Percentiles rank a stretch among this genome's conserved stretches.
Evolutionary conservation across 2,113 vertebrate genomes (phyloP).

Genomic region (Hypomesus transpacificus): DNA sequence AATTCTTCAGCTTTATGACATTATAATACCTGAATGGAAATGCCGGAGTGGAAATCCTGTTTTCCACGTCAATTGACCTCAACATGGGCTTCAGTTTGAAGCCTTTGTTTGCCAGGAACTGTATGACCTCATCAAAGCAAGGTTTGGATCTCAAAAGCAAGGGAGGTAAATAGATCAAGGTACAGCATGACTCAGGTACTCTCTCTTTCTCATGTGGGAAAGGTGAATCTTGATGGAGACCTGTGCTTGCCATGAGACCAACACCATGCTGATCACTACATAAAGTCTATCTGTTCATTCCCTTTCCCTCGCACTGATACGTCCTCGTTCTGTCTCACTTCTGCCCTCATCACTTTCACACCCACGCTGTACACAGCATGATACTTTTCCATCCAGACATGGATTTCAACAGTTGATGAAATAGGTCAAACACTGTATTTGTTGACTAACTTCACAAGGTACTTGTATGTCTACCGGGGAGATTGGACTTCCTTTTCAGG

Average conservation of each 20-base stretch:
- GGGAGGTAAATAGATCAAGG: constrained; percentile 39
- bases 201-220: not conserved
- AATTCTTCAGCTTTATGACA: constrained; percentile 15
- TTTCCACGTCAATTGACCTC: constrained; percentile 32
- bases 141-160: constrained; percentile 40
- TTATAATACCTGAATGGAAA: constrained; percentile 21
- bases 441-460: no score
- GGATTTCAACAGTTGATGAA: no score
- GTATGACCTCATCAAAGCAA: constrained; percentile 27
- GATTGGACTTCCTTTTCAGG: not conserved
- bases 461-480: not conserved
- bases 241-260: constrained; percentile 22
- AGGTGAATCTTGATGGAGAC: constrained; percentile 20
- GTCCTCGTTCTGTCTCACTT: no score
- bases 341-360: not conserved
- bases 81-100: constrained; percentile 30
- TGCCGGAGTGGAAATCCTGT: constrained; percentile 19
- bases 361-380: not conserved
- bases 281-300: constrained; percentile 20
- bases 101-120: constrained; percentile 37
- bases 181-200: not conserved
- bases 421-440: no score
- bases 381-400: no score
- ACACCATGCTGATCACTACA: constrained; percentile 32
- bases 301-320: no score